Evolutionary conservation across 2,113 vertebrate genomes (phyloP), one percentile per base, ranked within the genome.

Genomic region (Coregonus clupeaformis): DNA sequence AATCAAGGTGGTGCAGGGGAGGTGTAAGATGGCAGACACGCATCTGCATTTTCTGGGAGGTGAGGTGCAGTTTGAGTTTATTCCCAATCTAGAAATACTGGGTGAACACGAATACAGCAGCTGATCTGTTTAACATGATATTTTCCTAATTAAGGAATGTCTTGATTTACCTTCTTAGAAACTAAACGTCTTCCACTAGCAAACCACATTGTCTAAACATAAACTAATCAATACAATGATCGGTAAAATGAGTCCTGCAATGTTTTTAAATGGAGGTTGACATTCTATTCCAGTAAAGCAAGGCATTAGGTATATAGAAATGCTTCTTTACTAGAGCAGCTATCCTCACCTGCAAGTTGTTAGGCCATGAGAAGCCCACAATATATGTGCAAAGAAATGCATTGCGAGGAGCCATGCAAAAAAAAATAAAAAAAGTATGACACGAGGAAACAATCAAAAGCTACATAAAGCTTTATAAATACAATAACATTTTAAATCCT

Each of bases 341-440:
- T 94, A 94, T 94, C 94, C 95, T 97, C 87, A 94, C 96, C 96
- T 96, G 97, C 96, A 96, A 95, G 94, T 96, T 90, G 85, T 92
- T 92, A 92, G 95, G 94, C 95, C 89, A 91, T 86, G 92, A 74
- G 64, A 87, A 95, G 95, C 96, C 96, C 91, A 85, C 93, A 83
- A 95, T 95, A 96, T 92, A 95, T 99, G 98, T 99, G 98, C 98
- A 99, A 99, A 99, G 94, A 98, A 98, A 98, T 95, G 98, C 98
- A 97, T 98, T 94, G 96, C 94, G 93, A 96, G 94, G 94, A 97
- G 94, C 94, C 98, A 98, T 98, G 98, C 98, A 97, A 95, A 95
- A 95, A 94, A 88, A 25, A 25, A 82, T 66, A 84, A 65, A 81
- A 90, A 93, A 86, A 88, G 92, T 12, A 76, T 94, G 93, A 96